Conservation (phyloP, 2,113 vertebrate genomes). For the Vidua chalybeata region DNA sequence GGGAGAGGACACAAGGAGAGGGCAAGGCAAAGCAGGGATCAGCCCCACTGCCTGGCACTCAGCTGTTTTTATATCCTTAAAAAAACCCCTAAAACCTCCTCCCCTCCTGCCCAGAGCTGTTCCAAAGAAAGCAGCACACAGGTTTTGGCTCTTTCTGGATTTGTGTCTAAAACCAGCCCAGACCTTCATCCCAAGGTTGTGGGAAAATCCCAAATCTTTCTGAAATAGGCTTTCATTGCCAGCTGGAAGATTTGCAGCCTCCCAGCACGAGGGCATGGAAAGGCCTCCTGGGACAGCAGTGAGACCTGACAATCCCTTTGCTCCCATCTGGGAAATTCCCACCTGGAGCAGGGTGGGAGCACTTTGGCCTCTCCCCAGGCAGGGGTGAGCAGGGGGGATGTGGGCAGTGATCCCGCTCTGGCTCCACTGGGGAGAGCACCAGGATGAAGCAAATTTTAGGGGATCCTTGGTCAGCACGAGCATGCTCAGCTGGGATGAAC, state of each 20-base stretch:
- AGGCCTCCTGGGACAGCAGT: not conserved
- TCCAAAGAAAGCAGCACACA: not conserved
- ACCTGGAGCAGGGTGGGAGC: not conserved
- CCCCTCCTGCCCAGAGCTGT: not conserved
- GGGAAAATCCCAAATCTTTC: slow-evolving; percentile 6
- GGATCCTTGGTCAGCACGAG: not conserved
- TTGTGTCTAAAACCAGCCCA: not conserved
- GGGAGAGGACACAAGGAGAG: not conserved
- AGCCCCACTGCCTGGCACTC: not conserved
- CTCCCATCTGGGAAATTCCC: not conserved
- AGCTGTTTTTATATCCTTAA: not conserved
- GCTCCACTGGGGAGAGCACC: not conserved
- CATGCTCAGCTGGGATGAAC: not conserved
- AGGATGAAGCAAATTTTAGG: not conserved
- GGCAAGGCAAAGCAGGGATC: not conserved
- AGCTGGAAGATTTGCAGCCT: not conserved
- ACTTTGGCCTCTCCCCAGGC: not conserved
- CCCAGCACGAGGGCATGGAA: not conserved
- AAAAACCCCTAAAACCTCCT: not conserved
- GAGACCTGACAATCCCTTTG: not conserved
- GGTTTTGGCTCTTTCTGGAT: not conserved
- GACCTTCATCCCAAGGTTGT: not conserved
- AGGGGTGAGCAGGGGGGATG: not conserved
- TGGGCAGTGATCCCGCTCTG: not conserved
- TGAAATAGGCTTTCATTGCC: not conserved